phyloP scores from a whole-genome alignment of 2,888 invertebrate genomes.

The Eucera pruinosa region DNA sequence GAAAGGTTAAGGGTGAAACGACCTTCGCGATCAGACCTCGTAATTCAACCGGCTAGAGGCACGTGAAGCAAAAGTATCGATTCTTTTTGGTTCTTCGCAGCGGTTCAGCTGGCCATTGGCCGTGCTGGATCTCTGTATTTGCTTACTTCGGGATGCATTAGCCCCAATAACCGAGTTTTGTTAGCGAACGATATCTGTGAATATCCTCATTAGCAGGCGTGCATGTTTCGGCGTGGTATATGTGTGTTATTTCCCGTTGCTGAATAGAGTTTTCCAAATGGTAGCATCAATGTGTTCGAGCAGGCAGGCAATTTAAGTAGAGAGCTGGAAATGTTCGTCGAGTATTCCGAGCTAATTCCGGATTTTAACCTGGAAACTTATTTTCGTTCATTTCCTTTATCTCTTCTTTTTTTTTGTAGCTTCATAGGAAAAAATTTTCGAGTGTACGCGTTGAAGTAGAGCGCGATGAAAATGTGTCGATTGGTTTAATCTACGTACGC shows the following conservation, averaged over 20 bases:
- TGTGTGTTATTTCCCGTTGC: constrained; percentile 15
- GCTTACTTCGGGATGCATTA: constrained; percentile 12
- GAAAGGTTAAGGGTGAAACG: constrained; percentile 61
- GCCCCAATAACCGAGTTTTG: constrained; percentile 41
- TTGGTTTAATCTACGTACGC: not conserved
- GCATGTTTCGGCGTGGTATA: not conserved
- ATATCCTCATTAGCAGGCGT: constrained; percentile 26
- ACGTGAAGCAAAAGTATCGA: constrained; percentile 53
- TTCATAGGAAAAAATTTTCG: not conserved
- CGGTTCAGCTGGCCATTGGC: constrained; percentile 18
- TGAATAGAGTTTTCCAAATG: not conserved
- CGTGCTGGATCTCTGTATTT: constrained; percentile 19
- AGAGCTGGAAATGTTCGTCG: not conserved
- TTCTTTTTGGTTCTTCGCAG: constrained; percentile 39
- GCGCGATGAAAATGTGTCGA: not conserved
- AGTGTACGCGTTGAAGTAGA: not conserved
- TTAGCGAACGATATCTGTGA: not conserved
- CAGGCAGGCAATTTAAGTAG: constrained; percentile 1
- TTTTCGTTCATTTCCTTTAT: not conserved
- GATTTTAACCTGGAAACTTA: not conserved
- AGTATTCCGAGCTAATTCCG: not conserved
- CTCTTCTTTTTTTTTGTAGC: not conserved
- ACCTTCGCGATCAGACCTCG: constrained; percentile 66
- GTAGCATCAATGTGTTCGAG: not conserved
- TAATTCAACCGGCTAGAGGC: constrained; percentile 56